Base-by-base conservation (phyloP, 2,888 invertebrate species). In the Acanthacorydalis orientalis region DNA sequence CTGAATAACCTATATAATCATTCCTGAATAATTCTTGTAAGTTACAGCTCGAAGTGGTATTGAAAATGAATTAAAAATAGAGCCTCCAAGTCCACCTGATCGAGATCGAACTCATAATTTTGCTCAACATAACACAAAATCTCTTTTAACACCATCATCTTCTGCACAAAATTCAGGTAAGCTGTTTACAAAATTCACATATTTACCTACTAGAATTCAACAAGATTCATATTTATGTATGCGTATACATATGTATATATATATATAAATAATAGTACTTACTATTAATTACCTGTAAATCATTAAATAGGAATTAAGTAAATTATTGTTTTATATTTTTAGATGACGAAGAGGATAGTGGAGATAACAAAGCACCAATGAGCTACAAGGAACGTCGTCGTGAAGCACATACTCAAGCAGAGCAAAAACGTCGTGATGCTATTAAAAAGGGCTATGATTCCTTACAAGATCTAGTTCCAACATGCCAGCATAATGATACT, bases 381-480 rank as follows among this genome's bases (percentile, higher is more conserved):
- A 90, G 85, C 60, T 95, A 93, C 64, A 95, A 92, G 63, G 93
- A 96, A 60, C 73, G 95, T 35, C 75, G 95, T 47, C 73, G 95
- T 51, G 93, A 95, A 64, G 95, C 95, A 6, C 95, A 95, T 62
- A 95, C 95, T 0, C 80, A 93, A 69, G 95, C 96, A 2, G 96
- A 96, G 65, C 95, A 96, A 64, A 95, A 95, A 62, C 74, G 96
- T 53, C 74, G 95, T 58, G 95, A 96, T 75, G 93, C 95, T 2
- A 96, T 96, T 52, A 96, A 95, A 67, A 92, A 90, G 64, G 95
- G 95, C 0, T 96, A 96, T 64, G 93, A 95, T 64, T 86, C 87
- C 2, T 70, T 96, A 14, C 93, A 93, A 66, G 85, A 86, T 57
- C 68, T 95, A 52, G 93, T 96, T 10, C 95, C 95, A 0, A 90